Evolutionary conservation across 2,113 vertebrate species (phyloP).

Genomic region (Dasyurus viverrinus): DNA sequence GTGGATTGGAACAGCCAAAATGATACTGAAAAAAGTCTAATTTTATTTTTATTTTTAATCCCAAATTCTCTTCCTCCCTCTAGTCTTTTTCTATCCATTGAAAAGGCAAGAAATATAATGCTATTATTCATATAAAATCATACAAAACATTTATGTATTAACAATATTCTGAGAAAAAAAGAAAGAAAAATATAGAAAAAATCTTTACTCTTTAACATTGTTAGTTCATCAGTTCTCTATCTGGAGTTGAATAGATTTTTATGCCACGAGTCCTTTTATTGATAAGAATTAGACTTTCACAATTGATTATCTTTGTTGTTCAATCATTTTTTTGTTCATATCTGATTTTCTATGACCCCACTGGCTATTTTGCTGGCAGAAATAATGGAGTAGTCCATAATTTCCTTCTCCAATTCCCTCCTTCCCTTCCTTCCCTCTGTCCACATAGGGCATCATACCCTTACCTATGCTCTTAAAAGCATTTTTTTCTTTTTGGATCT

Average conservation of each 20-base stretch:
- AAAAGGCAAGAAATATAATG: neutral
- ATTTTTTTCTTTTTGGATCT: no score
- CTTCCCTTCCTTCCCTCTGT: no score
- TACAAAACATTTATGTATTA: neutral
- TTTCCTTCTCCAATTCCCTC: neutral
- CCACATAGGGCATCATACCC: no score
- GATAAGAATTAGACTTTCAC: neutral
- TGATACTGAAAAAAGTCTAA: conserved; percentile 11
- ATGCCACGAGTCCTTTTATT: neutral
- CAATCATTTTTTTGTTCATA: neutral
- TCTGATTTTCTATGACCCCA: neutral
- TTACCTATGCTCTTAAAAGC: no score
- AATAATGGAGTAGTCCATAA: neutral
- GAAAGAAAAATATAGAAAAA: neutral
- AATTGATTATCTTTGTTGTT: neutral
- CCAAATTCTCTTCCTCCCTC: neutral
- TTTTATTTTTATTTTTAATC: neutral
- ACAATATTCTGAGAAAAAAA: neutral
- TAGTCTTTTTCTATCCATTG: neutral
- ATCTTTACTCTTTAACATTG: neutral
- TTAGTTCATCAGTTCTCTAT: neutral
- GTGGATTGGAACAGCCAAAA: neutral
- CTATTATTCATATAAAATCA: neutral
- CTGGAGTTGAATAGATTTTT: neutral
- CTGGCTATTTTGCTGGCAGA: neutral